Conservation (phyloP, 2,888 invertebrate genomes). For the Amitus sp. region DNA sequence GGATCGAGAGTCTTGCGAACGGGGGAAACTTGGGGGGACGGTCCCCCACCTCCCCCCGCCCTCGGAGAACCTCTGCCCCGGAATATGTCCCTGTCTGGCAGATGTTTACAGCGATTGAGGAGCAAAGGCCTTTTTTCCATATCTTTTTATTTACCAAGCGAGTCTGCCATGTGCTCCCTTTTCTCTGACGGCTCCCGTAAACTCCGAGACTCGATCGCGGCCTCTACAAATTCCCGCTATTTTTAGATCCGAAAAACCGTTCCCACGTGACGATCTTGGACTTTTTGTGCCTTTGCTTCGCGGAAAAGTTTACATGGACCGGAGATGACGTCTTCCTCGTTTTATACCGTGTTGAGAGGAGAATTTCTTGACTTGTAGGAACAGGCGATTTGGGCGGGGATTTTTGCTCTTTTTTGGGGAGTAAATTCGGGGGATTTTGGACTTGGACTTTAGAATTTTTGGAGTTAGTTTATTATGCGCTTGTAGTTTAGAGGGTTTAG, state of each 20-base stretch:
- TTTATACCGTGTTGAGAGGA: too few relatives aligned
- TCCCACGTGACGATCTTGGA: background rate
- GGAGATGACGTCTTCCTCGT: too few relatives aligned
- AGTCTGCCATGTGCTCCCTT: slow-evolving; percentile 55
- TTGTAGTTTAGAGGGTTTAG: too few relatives aligned
- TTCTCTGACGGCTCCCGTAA: slow-evolving; percentile 16
- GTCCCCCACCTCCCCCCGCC: too few relatives aligned
- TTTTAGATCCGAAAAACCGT: slow-evolving; percentile 13
- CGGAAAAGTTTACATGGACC: background rate
- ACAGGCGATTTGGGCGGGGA: too few relatives aligned
- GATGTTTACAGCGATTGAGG: slow-evolving; percentile 60
- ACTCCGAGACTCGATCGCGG: slow-evolving; percentile 14
- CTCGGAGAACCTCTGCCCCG: slow-evolving; percentile 51
- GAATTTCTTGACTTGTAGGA: too few relatives aligned
- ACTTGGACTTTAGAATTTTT: too few relatives aligned
- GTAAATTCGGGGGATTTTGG: too few relatives aligned
- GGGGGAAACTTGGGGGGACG: slow-evolving; percentile 14
- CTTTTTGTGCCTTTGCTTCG: background rate
- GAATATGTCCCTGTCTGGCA: slow-evolving; percentile 57
- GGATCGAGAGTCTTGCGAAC: slow-evolving; percentile 55
- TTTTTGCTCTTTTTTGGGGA: too few relatives aligned
- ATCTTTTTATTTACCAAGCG: slow-evolving; percentile 49
- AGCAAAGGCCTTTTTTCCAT: slow-evolving; percentile 52
- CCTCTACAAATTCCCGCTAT: slow-evolving; percentile 18
- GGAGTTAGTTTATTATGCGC: too few relatives aligned